phyloP scores from a whole-genome alignment of 2,113 vertebrate genomes.

The Etia nguti region DNA sequence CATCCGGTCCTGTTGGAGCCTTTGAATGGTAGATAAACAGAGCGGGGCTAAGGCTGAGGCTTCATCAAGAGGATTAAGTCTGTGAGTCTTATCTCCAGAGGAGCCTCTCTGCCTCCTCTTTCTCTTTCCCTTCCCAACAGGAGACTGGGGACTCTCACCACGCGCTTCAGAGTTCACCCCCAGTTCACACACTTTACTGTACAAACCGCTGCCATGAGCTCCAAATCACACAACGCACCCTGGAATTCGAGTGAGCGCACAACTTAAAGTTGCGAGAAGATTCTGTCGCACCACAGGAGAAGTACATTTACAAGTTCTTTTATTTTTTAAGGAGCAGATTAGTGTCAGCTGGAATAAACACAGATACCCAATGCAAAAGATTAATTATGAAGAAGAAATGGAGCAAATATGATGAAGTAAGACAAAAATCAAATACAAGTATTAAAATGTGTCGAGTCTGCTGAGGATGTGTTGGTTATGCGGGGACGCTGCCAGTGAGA shows the following conservation, averaged over 20 bases:
- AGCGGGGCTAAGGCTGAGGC: slow-evolving; percentile 47
- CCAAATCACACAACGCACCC: neutral
- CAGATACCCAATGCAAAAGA: neutral
- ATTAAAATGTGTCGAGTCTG: slow-evolving; percentile 1
- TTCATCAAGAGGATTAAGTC: slow-evolving; percentile 69
- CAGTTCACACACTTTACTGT: slow-evolving; percentile 34
- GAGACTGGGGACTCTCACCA: slow-evolving; percentile 34
- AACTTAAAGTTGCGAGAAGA: neutral
- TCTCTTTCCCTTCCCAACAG: slow-evolving; percentile 18
- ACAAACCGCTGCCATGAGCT: slow-evolving; percentile 4
- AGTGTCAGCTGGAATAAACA: slow-evolving; percentile 1
- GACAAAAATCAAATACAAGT: slow-evolving; percentile 1
- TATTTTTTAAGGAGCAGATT: neutral
- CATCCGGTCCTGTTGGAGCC: slow-evolving; percentile 53
- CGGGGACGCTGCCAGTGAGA: neutral
- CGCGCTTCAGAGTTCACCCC: slow-evolving; percentile 36
- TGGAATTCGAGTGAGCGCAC: neutral
- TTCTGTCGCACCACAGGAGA: neutral
- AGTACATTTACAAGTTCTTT: neutral
- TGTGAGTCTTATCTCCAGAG: slow-evolving; percentile 57
- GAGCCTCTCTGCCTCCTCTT: slow-evolving; percentile 52
- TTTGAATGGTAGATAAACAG: slow-evolving; percentile 69
- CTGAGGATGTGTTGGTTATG: neutral
- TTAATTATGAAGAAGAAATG: slow-evolving; percentile 32
- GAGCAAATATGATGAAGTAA: neutral